A percentile compares a stretch with the other conserved stretches of the same genome.
phyloP scores from a whole-genome alignment of 2,113 vertebrate genomes.

The Brienomyrus brachyistius region DNA sequence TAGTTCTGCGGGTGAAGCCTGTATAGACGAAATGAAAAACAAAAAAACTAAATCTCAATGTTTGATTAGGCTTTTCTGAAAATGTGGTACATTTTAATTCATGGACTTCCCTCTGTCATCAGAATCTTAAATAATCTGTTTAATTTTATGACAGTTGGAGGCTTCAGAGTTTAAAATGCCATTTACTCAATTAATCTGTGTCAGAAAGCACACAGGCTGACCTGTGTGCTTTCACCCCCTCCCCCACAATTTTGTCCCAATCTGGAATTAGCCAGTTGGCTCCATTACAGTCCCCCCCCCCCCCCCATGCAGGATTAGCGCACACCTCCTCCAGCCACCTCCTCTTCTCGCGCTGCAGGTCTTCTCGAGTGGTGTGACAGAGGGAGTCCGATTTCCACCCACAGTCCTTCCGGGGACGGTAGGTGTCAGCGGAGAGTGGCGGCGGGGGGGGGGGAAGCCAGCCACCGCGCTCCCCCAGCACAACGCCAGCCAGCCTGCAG shows the following conservation, averaged over 20 bases:
- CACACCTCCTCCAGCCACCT: not conserved
- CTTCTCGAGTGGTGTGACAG: not conserved
- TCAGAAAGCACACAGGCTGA: not conserved
- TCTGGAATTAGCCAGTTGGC: not conserved
- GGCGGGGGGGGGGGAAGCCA: not conserved
- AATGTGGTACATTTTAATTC: not conserved
- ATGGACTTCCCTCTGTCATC: not conserved
- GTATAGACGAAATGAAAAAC: not conserved
- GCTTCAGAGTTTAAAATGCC: not conserved
- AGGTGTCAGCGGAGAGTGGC: not conserved
- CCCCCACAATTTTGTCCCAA: not conserved
- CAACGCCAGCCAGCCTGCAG: not conserved
- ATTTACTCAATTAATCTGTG: not conserved
- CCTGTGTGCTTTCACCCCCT: not conserved
- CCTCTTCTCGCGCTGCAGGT: not conserved
- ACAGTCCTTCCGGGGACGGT: not conserved
- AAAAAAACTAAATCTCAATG: not conserved
- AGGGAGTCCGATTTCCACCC: not conserved
- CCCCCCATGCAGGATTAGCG: not conserved
- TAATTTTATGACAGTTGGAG: not conserved
- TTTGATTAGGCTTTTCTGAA: not conserved
- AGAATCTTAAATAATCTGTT: not conserved
- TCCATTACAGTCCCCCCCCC: not conserved
- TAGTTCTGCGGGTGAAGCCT: not conserved
- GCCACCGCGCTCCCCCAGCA: not conserved